Conservation (phyloP, 2,888 invertebrate genomes). For the Idaea aversata region DNA sequence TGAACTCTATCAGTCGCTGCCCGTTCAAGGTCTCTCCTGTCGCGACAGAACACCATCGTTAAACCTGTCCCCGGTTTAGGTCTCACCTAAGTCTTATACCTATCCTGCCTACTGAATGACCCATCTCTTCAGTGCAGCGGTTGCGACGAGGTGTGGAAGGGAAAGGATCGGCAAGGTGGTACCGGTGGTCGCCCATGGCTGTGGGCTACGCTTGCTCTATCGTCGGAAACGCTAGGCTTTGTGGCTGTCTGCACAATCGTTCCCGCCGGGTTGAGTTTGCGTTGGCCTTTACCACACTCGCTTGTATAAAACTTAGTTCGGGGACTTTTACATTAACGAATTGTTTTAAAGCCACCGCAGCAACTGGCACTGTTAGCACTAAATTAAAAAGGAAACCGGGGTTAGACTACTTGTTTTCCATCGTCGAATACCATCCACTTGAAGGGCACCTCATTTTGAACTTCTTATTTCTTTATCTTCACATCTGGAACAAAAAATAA, state of each 20-base stretch:
- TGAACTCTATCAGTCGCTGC: slow-evolving; percentile 92
- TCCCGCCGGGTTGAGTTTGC: slow-evolving; percentile 47
- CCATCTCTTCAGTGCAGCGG: slow-evolving; percentile 44
- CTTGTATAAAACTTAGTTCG: slow-evolving; percentile 20
- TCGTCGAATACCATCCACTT: slow-evolving; percentile 27
- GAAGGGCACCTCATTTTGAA: slow-evolving; percentile 12
- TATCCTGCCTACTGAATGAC: slow-evolving; percentile 47
- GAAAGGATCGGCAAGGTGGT: slow-evolving; percentile 44
- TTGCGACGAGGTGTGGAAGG: slow-evolving; percentile 31
- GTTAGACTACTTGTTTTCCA: slow-evolving; percentile 39
- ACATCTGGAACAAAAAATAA: slow-evolving; percentile 31
- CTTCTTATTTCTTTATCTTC: slow-evolving; percentile 12
- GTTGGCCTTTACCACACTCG: slow-evolving; percentile 56
- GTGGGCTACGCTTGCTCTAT: slow-evolving; percentile 60
- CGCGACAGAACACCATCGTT: slow-evolving; percentile 27
- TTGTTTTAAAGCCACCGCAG: slow-evolving; percentile 23
- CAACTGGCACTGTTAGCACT: slow-evolving; percentile 38
- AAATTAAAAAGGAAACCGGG: slow-evolving; percentile 20
- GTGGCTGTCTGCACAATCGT: slow-evolving; percentile 30
- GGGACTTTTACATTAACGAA: no score
- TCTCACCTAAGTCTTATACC: not conserved
- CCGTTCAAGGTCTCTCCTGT: slow-evolving; percentile 91
- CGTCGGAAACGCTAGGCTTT: slow-evolving; percentile 40
- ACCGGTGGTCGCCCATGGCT: slow-evolving; percentile 69
- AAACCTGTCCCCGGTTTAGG: not conserved